These are phyloP conservation scores for Trichonephila clavata DNA, from an alignment of 1,140 invertebrate species.

Conservation along the genomic window DNA sequence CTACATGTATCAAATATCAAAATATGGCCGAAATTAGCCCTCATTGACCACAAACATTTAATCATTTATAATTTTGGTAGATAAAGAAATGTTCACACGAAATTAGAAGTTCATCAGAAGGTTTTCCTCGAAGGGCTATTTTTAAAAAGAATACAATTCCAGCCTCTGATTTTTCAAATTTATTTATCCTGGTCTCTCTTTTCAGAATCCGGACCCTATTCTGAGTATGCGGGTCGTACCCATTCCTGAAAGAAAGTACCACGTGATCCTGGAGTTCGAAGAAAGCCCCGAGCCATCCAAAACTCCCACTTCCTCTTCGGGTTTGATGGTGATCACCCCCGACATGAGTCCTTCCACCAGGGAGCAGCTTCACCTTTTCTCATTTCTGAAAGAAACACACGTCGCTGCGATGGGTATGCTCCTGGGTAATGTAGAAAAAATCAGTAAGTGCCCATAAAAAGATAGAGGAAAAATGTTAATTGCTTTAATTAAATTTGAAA, in stretches of 20 bases:
- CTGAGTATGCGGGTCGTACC: slow-evolving; percentile 63
- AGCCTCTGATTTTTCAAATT: not conserved
- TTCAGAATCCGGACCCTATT: slow-evolving; percentile 66
- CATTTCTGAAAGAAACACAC: slow-evolving; percentile 43
- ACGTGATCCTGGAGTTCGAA: slow-evolving; percentile 66
- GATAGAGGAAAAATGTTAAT: not conserved
- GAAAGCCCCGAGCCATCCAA: not conserved
- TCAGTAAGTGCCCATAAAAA: not conserved
- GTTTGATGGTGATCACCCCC: slow-evolving; percentile 11
- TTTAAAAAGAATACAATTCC: too few relatives aligned
- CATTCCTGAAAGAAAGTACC: slow-evolving; percentile 71
- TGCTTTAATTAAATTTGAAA: too few relatives aligned
- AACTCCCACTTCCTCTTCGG: slow-evolving; percentile 17
- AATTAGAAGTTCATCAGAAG: too few relatives aligned
- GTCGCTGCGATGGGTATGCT: slow-evolving; percentile 51
- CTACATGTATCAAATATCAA: too few relatives aligned
- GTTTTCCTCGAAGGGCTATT: too few relatives aligned
- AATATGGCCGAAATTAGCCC: too few relatives aligned
- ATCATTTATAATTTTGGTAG: too few relatives aligned
- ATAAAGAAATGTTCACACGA: too few relatives aligned
- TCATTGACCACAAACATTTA: too few relatives aligned
- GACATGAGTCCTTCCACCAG: not conserved
- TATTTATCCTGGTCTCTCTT: not conserved
- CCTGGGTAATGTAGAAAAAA: slow-evolving; percentile 59
- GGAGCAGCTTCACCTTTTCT: slow-evolving; percentile 41